phyloP scores from a whole-genome alignment of 2,888 invertebrate genomes.

The Xestia ashworthii region DNA sequence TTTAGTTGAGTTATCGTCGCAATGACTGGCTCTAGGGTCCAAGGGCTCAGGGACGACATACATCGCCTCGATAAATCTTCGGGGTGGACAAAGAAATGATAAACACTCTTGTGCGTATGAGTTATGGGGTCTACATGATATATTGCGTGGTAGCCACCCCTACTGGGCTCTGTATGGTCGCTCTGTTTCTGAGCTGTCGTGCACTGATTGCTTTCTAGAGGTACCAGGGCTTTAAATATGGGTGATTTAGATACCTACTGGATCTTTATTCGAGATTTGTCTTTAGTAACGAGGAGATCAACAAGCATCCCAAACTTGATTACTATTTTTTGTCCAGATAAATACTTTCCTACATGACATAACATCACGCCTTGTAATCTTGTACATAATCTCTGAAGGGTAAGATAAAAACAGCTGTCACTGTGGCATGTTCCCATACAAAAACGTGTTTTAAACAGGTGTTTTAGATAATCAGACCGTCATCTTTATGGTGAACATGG shows the following conservation, averaged over 20 bases:
- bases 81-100: slow-evolving; percentile 71
- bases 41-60: slow-evolving; percentile 65
- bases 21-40: slow-evolving; percentile 55
- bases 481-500: too few species aligned
- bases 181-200: slow-evolving; percentile 41
- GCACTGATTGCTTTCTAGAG: slow-evolving; percentile 52
- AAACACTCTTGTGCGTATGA: slow-evolving; percentile 66
- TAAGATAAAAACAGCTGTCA: too few species aligned
- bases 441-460: too few species aligned
- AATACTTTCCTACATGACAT: neutral
- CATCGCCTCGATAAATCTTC: slow-evolving; percentile 66
- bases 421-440: too few species aligned
- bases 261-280: neutral
- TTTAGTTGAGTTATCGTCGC: slow-evolving; percentile 62
- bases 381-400: too few species aligned
- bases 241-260: neutral
- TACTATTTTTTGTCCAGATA: neutral
- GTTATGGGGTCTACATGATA: slow-evolving; percentile 65
- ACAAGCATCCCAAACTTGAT: neutral
- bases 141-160: slow-evolving; percentile 62
- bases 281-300: neutral
- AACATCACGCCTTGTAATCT: neutral
- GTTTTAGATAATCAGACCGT: too few species aligned
- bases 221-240: slow-evolving; percentile 12
- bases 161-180: slow-evolving; percentile 29